Base-by-base conservation (phyloP, 2,113 vertebrate species). In the Meleagris gallopavo region DNA sequence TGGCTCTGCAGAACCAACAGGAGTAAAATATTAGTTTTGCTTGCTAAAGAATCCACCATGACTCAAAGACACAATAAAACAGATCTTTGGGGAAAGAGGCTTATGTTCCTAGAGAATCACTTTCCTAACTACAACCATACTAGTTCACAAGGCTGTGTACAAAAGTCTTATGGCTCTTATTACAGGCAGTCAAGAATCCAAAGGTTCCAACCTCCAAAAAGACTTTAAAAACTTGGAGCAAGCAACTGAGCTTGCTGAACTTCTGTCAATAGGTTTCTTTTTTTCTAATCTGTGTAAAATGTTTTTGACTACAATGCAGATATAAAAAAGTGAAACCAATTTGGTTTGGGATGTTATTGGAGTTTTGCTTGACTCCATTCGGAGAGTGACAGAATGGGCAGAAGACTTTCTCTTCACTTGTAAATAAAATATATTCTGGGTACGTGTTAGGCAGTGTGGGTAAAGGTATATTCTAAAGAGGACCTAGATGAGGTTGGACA, bases 1-100 rank as follows among this genome's bases (percentile, higher is more conserved):
- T 95, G 91, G 91, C 88, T 86, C 85, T 74, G 66, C 24, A 55
- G 72, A 86, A 36, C 77, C 72, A 75, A 36, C 91, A 79, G 92
- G 89, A 86, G 73, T 92, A 76, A 95, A 87, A 94, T 87, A 77
- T 92, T 83, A 87, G 78, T 62, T 92, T 87, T 89, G 46, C 83
- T 89, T 76, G 73, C 83, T 89, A 73, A 92, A 69, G 82, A 83
- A 94, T 87, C 82, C 64, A 18, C 54, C 36, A 18, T 76, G 82
- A 76, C 67, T 94, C 89, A 81, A 94, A 87, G 82, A 46, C 54
- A 67, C 41, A 67, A 48, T 52, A 80, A 88, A 88, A 88, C 18
- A 77, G 78, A 89, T 84, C 78, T 92, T 77, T 60, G 27, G 83
- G 86, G 67, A 87, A 77, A 72, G 86, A 14, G 30, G 54, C 9